These are phyloP conservation scores for Scolopax bukidnonensis DNA, from an alignment of 2,797 vertebrate species.

Conservation along the genomic window DNA sequence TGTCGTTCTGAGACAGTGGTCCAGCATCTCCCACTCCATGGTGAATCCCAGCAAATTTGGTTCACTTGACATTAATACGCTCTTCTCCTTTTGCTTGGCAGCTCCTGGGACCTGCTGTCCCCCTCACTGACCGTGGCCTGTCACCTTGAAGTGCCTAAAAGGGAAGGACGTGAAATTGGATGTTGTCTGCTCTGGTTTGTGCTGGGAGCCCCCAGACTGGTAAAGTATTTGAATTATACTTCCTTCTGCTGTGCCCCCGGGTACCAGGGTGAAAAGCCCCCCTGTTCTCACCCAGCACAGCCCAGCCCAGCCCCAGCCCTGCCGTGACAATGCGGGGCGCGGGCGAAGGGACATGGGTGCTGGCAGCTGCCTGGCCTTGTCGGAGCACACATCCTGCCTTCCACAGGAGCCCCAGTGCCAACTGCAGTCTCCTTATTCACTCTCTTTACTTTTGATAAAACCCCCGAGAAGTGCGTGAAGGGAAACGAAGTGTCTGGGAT, in stretches of 20 bases:
- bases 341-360: background rate
- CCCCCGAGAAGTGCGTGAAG: background rate
- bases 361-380: background rate
- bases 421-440: slow-evolving; percentile 13
- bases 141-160: background rate
- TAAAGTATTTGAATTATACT: background rate
- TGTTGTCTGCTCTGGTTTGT: background rate
- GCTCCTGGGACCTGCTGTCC: background rate
- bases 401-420: background rate
- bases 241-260: background rate
- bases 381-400: accelerated
- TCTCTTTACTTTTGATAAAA: slow-evolving; percentile 65
- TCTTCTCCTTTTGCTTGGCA: background rate
- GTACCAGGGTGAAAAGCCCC: background rate
- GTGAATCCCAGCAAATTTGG: background rate
- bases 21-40: background rate
- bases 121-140: background rate
- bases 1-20: background rate
- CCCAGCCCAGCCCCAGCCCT: background rate
- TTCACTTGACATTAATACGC: background rate
- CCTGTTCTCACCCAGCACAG: background rate
- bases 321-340: accelerated
- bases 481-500: slow-evolving; percentile 21
- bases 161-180: background rate
- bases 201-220: background rate